Base-by-base conservation (phyloP, 1,140 invertebrate species). In the Bradysia coprophila region DNA sequence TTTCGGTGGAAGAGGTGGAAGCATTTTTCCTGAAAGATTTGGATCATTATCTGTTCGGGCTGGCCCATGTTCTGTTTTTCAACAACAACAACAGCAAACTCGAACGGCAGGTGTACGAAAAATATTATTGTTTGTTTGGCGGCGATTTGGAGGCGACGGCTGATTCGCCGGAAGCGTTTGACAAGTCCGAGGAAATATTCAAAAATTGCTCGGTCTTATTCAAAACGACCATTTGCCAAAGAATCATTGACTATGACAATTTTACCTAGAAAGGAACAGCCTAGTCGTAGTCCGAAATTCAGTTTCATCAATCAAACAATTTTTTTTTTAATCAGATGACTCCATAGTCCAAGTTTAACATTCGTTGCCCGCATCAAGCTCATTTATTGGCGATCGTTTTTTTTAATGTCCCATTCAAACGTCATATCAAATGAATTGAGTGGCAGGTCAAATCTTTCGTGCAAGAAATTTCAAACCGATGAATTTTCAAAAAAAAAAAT, bases 191-290 rank as follows among this genome's bases (percentile, higher is more conserved):
- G 45, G 48, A 48, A 45, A 57, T 60, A 41, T 59, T 60, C 33
- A 57, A 59, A 46, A 53, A 47, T 42, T 54, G 59, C 43, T 53
- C 50, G 33, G 54, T 57, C 22, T 56, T 56, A 44, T 60, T 60
- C 42, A 60, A 60, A 50, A 54, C 57, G 43, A 54, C 54, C 40
- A 43, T 60, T 40, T 59, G 57, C 47, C 57, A 60, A 49, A 55
- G 55, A 10, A 45, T 60, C 45, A 49, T 59, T 24, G 56, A 52
- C 8, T 32, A 18, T 28, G 38, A 39, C 15, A 23, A 39, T 36
- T 31, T 31, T 31, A n/a, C 28, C 28, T 31, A 9, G 28, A 31
- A 9, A n/a, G 8, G 28, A 31, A 9, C n/a, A 8, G 8, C 28
- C 28, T 31, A 8, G 28, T 8, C 28, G 28, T 31, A 31, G n/a